phyloP scores from a whole-genome alignment of 1,140 invertebrate species.

The Drosophila sturtevanti region DNA sequence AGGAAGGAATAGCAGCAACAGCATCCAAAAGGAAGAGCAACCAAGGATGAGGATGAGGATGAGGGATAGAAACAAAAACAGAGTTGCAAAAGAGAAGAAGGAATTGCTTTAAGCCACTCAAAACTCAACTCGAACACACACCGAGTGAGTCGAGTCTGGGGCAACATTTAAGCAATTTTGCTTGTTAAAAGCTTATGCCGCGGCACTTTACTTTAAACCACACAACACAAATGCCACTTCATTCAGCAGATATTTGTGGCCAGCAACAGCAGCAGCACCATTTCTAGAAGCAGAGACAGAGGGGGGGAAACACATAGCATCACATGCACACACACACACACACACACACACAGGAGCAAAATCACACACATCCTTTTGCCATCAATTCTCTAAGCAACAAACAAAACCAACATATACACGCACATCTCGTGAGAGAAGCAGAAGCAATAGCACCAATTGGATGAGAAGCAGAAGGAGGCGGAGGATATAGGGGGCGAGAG shows the following conservation, averaged over 20 bases:
- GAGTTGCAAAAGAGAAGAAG: neutral
- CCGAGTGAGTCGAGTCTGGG: too few relatives aligned
- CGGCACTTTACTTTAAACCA: conserved; percentile 74
- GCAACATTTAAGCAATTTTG: conserved; percentile 70
- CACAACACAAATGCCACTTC: conserved; percentile 74
- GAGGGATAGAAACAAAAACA: neutral
- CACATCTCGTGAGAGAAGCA: conserved; percentile 20
- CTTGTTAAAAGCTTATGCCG: conserved; percentile 76
- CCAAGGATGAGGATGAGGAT: neutral
- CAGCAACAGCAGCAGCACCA: conserved; percentile 29
- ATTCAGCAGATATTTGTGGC: conserved; percentile 76
- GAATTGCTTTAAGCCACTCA: conserved; percentile 7
- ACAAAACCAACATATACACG: conserved; percentile 50
- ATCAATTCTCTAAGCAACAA: conserved; percentile 80
- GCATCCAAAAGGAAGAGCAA: neutral
- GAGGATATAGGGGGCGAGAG: conserved; percentile 9
- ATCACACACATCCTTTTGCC: conserved; percentile 80
- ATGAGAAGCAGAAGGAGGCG: neutral
- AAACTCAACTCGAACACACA: conserved; percentile 1
- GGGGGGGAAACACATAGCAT: conserved; percentile 32
- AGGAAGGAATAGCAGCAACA: neutral
- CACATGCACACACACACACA: conserved; percentile 29
- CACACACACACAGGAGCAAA: conserved; percentile 49
- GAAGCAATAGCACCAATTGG: neutral
- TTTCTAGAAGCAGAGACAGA: neutral